phyloP scores from a whole-genome alignment of 2,888 invertebrate genomes.

The Nesidiocoris tenuis region DNA sequence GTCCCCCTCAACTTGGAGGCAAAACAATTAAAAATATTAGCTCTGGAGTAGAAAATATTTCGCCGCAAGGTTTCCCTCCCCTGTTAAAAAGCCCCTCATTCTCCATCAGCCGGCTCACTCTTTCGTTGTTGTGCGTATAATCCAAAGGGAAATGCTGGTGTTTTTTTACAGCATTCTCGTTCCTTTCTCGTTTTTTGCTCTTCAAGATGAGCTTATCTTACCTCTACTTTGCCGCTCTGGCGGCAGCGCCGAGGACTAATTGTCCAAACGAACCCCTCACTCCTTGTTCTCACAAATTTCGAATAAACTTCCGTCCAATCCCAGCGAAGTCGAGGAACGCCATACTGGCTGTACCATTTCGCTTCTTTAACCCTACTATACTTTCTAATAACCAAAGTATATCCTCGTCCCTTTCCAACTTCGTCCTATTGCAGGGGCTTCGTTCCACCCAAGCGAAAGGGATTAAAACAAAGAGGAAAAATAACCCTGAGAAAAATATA shows the following conservation, averaged over 20 bases:
- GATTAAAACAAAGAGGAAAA: slow-evolving; percentile 22
- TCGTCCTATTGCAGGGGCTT: slow-evolving; percentile 5
- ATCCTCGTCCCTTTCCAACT: slow-evolving; percentile 1
- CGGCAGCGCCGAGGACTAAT: slow-evolving; percentile 24
- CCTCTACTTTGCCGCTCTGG: slow-evolving; percentile 32
- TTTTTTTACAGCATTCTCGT: not conserved
- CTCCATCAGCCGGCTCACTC: not conserved
- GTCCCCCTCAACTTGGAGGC: too few species aligned
- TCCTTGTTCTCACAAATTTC: slow-evolving; percentile 29
- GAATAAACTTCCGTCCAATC: slow-evolving; percentile 34
- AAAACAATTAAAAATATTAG: not conserved
- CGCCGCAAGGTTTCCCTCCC: not conserved
- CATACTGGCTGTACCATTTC: not conserved
- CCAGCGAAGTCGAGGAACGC: not conserved
- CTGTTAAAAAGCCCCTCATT: not conserved
- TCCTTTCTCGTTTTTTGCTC: slow-evolving; percentile 1
- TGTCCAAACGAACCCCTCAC: slow-evolving; percentile 34
- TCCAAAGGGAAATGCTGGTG: slow-evolving; percentile 33
- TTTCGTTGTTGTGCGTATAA: slow-evolving; percentile 26
- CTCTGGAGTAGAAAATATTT: not conserved
- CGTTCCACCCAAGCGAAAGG: slow-evolving; percentile 29
- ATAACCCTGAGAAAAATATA: not conserved
- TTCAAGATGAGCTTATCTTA: slow-evolving; percentile 43
- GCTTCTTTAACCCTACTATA: not conserved
- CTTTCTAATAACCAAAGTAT: slow-evolving; percentile 31